Conservation (phyloP, 1,140 invertebrate genomes). For the Drosophila parvula region DNA sequence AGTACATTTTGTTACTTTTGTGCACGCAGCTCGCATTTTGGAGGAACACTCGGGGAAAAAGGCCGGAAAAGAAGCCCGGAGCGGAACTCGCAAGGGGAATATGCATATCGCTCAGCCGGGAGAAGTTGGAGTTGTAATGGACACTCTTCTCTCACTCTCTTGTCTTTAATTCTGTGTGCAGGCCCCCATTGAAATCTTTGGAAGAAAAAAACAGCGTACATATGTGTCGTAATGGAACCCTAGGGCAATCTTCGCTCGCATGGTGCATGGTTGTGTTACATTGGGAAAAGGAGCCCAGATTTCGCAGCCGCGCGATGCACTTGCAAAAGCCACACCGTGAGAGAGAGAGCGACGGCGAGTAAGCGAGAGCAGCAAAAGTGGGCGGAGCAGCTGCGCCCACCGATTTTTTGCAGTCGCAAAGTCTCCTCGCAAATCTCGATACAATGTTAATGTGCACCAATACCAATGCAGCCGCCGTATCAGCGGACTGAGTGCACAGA, state of each 20-base stretch:
- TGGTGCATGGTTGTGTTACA: slow-evolving; percentile 84
- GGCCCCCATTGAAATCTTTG: slow-evolving; percentile 37
- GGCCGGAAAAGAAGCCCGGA: slow-evolving; percentile 15
- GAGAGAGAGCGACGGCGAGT: slow-evolving; percentile 21
- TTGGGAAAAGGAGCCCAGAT: slow-evolving; percentile 83
- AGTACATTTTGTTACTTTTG: slow-evolving; percentile 84
- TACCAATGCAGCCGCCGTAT: slow-evolving; percentile 8
- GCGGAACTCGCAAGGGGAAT: slow-evolving; percentile 24
- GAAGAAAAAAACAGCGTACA: slow-evolving; percentile 37
- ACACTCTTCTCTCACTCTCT: not conserved
- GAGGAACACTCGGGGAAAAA: slow-evolving; percentile 27
- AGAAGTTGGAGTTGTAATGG: slow-evolving; percentile 40
- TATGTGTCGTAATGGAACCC: slow-evolving; percentile 72
- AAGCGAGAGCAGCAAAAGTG: slow-evolving; percentile 30
- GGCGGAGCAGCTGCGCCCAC: slow-evolving; percentile 69
- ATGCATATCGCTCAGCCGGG: slow-evolving; percentile 1
- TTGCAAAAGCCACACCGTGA: slow-evolving; percentile 41
- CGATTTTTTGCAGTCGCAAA: slow-evolving; percentile 54
- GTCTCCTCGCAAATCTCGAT: slow-evolving; percentile 43
- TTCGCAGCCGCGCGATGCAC: slow-evolving; percentile 71
- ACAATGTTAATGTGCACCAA: slow-evolving; percentile 36
- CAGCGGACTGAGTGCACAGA: slow-evolving; percentile 11
- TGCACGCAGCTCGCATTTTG: slow-evolving; percentile 66
- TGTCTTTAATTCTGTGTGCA: not conserved
- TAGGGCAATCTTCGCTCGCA: slow-evolving; percentile 76